Base-by-base conservation (phyloP, 2,113 vertebrate genomes). In the Austrofundulus limnaeus region DNA sequence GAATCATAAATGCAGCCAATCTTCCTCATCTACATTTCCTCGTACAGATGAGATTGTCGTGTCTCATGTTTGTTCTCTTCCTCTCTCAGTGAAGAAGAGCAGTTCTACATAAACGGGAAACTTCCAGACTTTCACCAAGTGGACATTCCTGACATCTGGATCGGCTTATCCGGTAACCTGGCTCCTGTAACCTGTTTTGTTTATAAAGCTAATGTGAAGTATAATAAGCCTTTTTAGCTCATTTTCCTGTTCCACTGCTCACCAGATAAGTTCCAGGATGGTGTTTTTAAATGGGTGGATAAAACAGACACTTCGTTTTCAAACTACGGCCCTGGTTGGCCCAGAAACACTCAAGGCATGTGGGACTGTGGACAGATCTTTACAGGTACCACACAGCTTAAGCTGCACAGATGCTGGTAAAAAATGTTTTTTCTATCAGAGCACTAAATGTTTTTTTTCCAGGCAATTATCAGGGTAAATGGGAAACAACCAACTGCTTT, bases 361-460 rank as follows among this genome's bases (percentile, higher is more conserved):
- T 92, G 92, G 92, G 92, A 93, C 80, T 93, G 92, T 73, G 92
- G 91, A 4, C 91, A 93, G 72, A 92, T 93, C 65, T 93, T 86
- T 69, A 93, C 92, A 59, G 92, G 92, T 93, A 38, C 50, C 47
- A 49, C 11, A 16, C 0, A 2, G 7, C 4, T 34, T 9, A 17
- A n/a, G 7, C 21, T 16, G 6, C 21, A 8, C 17, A 5, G 2
- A 8, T 5, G 6, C 17, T 21, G 8, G n/a, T 2, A 4, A 46
- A 21, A 2, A 9, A n/a, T n/a, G n/a, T n/a, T n/a, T n/a, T n/a
- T n/a, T n/a, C n/a, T n/a, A n/a, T n/a, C n/a, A n/a, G n/a, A n/a
- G n/a, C n/a, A n/a, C n/a, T n/a, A n/a, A n/a, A n/a, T n/a, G n/a
- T n/a, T 16, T 37, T 9, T 64, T 12, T n/a, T 66, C 5, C 69